phyloP scores from a whole-genome alignment of 2,113 vertebrate species.

The Stictonetta naevosa region DNA sequence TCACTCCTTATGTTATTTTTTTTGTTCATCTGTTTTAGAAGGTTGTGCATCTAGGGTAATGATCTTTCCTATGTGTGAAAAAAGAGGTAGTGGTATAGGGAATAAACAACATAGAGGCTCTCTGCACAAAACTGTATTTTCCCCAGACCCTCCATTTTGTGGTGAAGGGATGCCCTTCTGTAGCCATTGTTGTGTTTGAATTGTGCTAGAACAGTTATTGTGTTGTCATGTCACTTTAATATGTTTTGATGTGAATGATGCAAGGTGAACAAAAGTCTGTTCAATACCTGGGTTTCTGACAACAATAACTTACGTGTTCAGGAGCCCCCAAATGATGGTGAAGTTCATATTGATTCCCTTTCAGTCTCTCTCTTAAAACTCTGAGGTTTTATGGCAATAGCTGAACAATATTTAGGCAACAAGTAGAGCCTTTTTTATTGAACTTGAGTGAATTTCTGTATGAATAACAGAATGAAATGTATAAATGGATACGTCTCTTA shows the following conservation, averaged over 20 bases:
- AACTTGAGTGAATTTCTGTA: neutral
- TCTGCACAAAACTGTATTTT: neutral
- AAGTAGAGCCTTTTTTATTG: neutral
- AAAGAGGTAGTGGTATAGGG: neutral
- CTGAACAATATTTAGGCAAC: neutral
- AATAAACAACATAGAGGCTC: rapidly evolving
- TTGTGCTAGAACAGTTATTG: neutral
- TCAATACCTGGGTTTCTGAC: neutral
- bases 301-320: neutral
- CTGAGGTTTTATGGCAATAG: neutral
- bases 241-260: neutral
- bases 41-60: neutral
- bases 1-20: neutral
- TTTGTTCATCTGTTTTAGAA: neutral
- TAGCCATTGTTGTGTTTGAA: neutral
- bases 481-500: neutral
- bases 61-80: neutral
- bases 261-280: neutral
- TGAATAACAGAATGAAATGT: neutral
- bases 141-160: neutral
- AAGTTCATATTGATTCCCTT: too few species aligned
- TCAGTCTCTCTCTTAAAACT: too few species aligned
- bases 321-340: neutral
- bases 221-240: neutral
- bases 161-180: neutral